Percentiles rank a stretch among this genome's conserved stretches.
Evolutionary conservation across 2,797 vertebrate genomes (phyloP).

Genomic region (Argya squamiceps): DNA sequence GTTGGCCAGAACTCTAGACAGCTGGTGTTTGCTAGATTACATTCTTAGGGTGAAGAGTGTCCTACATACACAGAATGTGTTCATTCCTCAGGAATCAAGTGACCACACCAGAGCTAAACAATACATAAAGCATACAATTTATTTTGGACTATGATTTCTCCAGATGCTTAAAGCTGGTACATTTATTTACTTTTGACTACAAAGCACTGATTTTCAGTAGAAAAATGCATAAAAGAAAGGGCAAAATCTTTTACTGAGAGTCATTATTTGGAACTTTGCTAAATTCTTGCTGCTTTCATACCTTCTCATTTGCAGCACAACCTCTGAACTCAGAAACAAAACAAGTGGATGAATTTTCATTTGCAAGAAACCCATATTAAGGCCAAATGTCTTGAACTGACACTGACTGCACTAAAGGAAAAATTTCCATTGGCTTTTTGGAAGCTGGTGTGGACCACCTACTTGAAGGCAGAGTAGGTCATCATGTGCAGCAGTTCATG

Average conservation of each 20-base stretch:
- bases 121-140: slow-evolving; percentile 57
- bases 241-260: background rate
- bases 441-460: background rate
- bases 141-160: slow-evolving; percentile 65
- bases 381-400: background rate
- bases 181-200: slow-evolving; percentile 36
- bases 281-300: background rate
- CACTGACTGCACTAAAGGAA: background rate
- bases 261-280: background rate
- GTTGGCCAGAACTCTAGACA: slow-evolving; percentile 57
- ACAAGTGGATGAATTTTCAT: background rate
- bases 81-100: slow-evolving; percentile 76
- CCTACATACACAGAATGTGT: slow-evolving; percentile 41
- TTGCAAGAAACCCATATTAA: background rate
- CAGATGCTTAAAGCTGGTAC: slow-evolving; percentile 73
- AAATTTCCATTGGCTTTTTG: background rate
- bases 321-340: background rate
- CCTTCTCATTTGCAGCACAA: background rate
- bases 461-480: background rate
- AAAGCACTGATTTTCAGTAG: background rate
- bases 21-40: slow-evolving; percentile 73
- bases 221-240: background rate
- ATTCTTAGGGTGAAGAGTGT: slow-evolving; percentile 72
- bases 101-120: slow-evolving; percentile 70
- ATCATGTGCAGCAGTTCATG: background rate